Base-by-base conservation (phyloP, 2,113 vertebrate genomes). In the Thinocorus orbignyianus region DNA sequence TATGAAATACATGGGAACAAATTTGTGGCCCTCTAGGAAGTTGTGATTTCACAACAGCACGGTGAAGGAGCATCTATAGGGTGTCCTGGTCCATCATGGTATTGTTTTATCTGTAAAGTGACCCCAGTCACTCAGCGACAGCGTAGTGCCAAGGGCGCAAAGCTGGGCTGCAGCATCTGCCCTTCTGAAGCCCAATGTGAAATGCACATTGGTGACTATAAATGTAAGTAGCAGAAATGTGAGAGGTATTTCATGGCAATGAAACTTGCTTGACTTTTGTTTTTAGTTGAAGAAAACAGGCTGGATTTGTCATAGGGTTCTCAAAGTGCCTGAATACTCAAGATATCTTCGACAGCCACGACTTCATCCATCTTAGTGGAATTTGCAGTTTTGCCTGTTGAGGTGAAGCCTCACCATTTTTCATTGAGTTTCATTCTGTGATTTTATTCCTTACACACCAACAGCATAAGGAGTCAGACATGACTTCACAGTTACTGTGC, bases 1-100 rank as follows among this genome's bases (percentile, higher is more conserved):
- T 15, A 31, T 74, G 15, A 86, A 92, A 72, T 17, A 57, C 31
- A 4, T 2, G 14, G 61, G 31, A 84, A 64, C 11, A 46, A 79
- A 18, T n/a, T n/a, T 14, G 6, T 18, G 83, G 25, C 20, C 49
- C 65, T 86, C 69, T 11, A 24, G 25, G 35, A 61, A 72, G 52
- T 1, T 28, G 17, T 11, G 48, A 13, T 35, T 86, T 74, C 61
- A 16, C 1, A 28, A 24, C 20, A 44, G 35, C 30, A 1, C 4
- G 12, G 58, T 35, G 55, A 81, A 66, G 51, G 12, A 7, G 26
- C 1, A 0, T 1, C 8, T 31, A 6, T 28, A 9, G 64, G 30
- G 25, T 17, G 37, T 62, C 37, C 69, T 55, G 86, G 60, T 55
- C 80, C 33, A 0, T 24, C 10, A 1, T 13, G 79, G 46, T 41